Conservation (phyloP, 2,113 vertebrate genomes). For the Phaetusa simplex region DNA sequence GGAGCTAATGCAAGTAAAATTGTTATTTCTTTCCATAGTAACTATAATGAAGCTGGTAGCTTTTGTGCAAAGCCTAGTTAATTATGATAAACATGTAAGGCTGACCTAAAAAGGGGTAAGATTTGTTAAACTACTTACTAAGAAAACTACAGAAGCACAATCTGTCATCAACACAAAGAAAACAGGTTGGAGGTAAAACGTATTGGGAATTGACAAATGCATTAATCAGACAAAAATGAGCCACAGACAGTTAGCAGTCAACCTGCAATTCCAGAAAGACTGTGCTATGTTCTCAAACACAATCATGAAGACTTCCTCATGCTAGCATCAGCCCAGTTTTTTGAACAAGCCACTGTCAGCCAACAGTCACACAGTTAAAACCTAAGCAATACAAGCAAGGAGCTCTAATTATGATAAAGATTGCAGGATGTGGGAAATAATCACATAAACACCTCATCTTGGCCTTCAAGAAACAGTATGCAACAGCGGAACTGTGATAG, state of each 20-base stretch:
- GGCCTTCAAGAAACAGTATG: not conserved
- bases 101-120: not conserved
- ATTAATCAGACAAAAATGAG: not conserved
- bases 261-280: not conserved
- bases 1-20: not conserved
- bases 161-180: not conserved
- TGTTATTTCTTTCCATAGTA: not conserved
- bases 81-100: not conserved
- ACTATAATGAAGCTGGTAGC: not conserved
- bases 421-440: not conserved
- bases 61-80: not conserved
- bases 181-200: not conserved
- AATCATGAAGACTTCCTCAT: not conserved
- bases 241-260: not conserved
- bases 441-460: not conserved
- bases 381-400: not conserved
- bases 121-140: not conserved
- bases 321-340: not conserved
- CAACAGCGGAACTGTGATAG: not conserved
- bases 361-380: not conserved
- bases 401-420: not conserved
- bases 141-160: not conserved
- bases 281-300: not conserved
- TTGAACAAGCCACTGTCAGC: not conserved
- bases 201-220: not conserved